Evolutionary conservation across 1,140 invertebrate genomes (phyloP), one percentile per base, ranked within the genome.

Genomic region (Mercenaria mercenaria): DNA sequence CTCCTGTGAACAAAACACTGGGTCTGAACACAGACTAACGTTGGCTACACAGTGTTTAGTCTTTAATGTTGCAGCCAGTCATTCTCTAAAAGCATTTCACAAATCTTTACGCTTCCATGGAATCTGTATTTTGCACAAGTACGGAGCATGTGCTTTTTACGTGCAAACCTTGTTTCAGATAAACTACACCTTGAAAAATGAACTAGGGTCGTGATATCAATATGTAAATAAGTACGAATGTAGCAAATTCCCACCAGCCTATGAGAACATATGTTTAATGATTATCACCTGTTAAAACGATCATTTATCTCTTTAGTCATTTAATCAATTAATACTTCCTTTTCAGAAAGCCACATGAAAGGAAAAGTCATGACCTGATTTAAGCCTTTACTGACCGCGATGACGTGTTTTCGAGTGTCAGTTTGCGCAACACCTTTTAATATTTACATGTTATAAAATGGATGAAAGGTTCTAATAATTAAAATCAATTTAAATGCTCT

Each of bases 291-390:
- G 67, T 72, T 39, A 41, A 37, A 39, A 20, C 15, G 34, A 72
- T 39, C 2, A 23, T 39, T 37, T 72, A 39, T n/a, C 56, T 59
- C 4, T 15, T 72, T 72, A 39, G 76, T 52, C 32, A 52, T 3
- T 52, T 56, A 20, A 50, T 56, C 29, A 67, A 67, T 83, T 67
- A 83, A 83, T 69, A 67, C 34, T 47, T 83, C 39, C 39, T 47
- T 64, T 67, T 37, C n/a, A 64, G 6, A 50, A 72, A 76, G 76
- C 83, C 83, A 74, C 83, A 85, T 85, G 64, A 85, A 85, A 85
- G 83, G 6, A 37, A 52, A 26, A 56, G 41, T 26, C 39, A 72
- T 50, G 50, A 74, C 52, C 61, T 67, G 43, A 64, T 82, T 79
- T 79, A 1, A 59, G n/a, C 15, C 29, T 67, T 39, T 4, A 1